Conservation (phyloP, 2,113 vertebrate genomes). For the Larimichthys crocea region DNA sequence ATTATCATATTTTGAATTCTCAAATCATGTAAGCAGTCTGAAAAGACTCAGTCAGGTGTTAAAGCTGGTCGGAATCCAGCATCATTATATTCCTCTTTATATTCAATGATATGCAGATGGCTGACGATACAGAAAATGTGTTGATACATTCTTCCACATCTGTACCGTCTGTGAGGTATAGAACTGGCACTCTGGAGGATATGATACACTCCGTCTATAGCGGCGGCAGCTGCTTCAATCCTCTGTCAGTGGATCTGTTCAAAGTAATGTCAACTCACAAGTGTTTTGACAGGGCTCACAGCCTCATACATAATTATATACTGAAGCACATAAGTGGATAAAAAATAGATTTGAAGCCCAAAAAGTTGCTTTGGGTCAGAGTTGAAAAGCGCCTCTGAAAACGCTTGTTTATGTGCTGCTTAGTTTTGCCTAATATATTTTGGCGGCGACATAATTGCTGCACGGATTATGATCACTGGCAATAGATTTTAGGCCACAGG, state of each 20-base stretch:
- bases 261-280: background rate
- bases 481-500: background rate
- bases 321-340: conserved; percentile 28
- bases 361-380: conserved; percentile 29
- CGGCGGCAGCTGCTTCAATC: conserved; percentile 10
- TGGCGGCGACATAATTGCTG: conserved; percentile 1
- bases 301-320: conserved; percentile 35
- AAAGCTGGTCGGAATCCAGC: conserved; percentile 1
- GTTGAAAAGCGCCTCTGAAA: conserved; percentile 1
- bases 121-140: conserved; percentile 35
- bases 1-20: conserved; percentile 40
- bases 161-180: conserved; percentile 24
- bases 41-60: conserved; percentile 29
- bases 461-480: background rate
- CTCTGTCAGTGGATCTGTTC: conserved; percentile 3
- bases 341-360: conserved; percentile 31
- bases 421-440: background rate
- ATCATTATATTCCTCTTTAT: conserved; percentile 34
- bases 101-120: conserved; percentile 48
- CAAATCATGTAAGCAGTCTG: conserved; percentile 14
- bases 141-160: conserved; percentile 24
- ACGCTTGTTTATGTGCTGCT: background rate
- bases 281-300: conserved; percentile 32
- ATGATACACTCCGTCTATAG: background rate
- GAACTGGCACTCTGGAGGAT: background rate